Evolutionary conservation across 1,140 invertebrate species (phyloP).

Genomic region (Drosophila cardini): DNA sequence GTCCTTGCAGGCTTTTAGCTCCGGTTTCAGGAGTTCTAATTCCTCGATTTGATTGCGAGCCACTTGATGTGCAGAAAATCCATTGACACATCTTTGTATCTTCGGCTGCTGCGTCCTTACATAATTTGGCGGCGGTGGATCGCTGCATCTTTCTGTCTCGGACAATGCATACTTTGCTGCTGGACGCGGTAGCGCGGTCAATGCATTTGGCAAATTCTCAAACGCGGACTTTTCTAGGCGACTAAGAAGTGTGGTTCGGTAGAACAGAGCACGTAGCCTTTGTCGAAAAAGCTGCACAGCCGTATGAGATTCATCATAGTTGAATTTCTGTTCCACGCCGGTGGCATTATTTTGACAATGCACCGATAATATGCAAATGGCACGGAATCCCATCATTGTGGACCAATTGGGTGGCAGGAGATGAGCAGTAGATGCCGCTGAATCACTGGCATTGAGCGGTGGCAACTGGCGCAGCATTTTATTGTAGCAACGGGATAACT

Average conservation of each 20-base stretch:
- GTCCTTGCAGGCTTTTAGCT: slow-evolving; percentile 14
- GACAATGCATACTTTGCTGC: not conserved
- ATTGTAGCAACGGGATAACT: slow-evolving; percentile 41
- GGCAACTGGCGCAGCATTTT: slow-evolving; percentile 34
- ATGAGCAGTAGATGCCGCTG: not conserved
- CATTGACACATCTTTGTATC: not conserved
- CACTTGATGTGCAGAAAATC: not conserved
- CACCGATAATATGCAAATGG: slow-evolving; percentile 70
- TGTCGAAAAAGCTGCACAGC: slow-evolving; percentile 59
- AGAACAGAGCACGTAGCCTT: slow-evolving; percentile 68
- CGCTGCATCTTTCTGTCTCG: not conserved
- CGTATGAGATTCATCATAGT: slow-evolving; percentile 41
- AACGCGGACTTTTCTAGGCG: slow-evolving; percentile 53
- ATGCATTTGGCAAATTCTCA: slow-evolving; percentile 40
- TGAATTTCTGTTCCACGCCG: not conserved
- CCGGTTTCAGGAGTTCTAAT: not conserved
- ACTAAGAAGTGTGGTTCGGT: slow-evolving; percentile 66
- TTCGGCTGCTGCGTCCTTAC: not conserved
- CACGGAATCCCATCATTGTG: slow-evolving; percentile 74
- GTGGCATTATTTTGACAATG: slow-evolving; percentile 20
- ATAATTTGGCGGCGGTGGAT: not conserved
- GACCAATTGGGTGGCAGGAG: slow-evolving; percentile 70
- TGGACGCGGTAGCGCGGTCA: slow-evolving; percentile 32
- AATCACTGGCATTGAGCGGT: not conserved
- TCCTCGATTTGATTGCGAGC: slow-evolving; percentile 18